Evolutionary conservation across 2,113 vertebrate genomes (phyloP), one percentile per base, ranked within the genome.

Genomic region (Tamias sibiricus): DNA sequence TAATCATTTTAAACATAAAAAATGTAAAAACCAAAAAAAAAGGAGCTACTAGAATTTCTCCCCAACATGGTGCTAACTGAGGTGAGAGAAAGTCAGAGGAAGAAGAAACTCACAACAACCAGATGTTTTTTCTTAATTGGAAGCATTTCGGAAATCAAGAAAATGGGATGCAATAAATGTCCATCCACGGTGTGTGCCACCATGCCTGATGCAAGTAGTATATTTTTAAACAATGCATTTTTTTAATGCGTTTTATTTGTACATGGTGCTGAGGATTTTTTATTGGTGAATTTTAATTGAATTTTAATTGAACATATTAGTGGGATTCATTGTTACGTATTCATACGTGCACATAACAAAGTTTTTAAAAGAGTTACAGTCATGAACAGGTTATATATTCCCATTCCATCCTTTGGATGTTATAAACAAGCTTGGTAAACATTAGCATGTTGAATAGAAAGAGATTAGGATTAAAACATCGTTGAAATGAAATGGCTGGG

Each of bases 1-100:
- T 86, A 69, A 90, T 90, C 90, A 32, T 91, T 87, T 93, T 84
- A 93, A 92, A 90, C 32, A 64, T n/a, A 35, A 77, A 90, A 84
- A 13, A 22, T 71, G 66, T 69, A 64, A 94, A 71, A 52, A 71
- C 3, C 16, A n/a, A 59, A 47, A 47, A 80, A 90, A 28, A 64
- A 57, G 49, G 35, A 77, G 40, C 3, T 44, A 20, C 6, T 66
- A 59, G 42, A 16, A 69, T 76, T 79, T 89, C 10, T 94, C 49
- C 96, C 13, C 14, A 52, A 8, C 32, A 54, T 1, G 6, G 22
- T 37, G 17, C 32, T 30, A 32, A 54, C 22, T n/a, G 47, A 83
- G 24, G 30, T 19, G 75, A 17, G 87, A 95, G n/a, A 87, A 88
- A 87, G 52, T 13, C 72, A 49, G 37, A 44, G 26, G 28, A 83